These are phyloP conservation scores for Climacteris rufus DNA, from an alignment of 2,113 vertebrate genomes.

Conservation along the genomic window DNA sequence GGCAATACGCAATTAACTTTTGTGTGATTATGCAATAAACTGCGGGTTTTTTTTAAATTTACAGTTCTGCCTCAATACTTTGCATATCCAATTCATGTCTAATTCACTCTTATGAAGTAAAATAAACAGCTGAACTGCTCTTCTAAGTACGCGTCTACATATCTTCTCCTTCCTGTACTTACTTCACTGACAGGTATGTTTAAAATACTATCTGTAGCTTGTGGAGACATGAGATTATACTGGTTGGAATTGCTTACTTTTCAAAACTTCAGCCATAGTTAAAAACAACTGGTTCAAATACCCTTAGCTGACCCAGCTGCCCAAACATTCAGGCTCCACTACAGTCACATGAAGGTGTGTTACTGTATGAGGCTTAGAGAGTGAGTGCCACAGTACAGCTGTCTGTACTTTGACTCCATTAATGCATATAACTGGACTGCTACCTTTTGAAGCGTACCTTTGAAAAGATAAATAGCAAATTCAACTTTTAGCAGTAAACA, in stretches of 20 bases:
- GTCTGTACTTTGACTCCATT: not conserved
- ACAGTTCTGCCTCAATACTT: not conserved
- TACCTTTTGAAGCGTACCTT: not conserved
- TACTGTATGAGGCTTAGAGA: not conserved
- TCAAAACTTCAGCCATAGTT: not conserved
- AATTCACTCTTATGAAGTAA: not conserved
- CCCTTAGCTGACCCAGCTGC: constrained; percentile 44
- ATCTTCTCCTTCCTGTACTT: not conserved
- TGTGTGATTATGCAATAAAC: not conserved
- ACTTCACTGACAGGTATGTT: not conserved
- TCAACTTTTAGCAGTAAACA: constrained; percentile 51
- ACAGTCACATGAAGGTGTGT: not conserved
- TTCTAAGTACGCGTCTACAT: not conserved
- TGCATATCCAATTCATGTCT: not conserved
- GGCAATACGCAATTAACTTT: not conserved
- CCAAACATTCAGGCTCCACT: constrained; percentile 19
- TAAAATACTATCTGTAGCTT: not conserved
- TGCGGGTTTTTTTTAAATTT: not conserved
- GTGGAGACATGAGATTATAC: not conserved
- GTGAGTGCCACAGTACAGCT: not conserved
- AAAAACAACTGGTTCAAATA: not conserved
- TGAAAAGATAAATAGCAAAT: constrained; percentile 33
- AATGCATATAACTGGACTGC: not conserved
- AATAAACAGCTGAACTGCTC: not conserved
- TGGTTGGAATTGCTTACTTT: not conserved